These are phyloP conservation scores for Microvelia longipes DNA, from an alignment of 1,140 invertebrate species.

Conservation along the genomic window DNA sequence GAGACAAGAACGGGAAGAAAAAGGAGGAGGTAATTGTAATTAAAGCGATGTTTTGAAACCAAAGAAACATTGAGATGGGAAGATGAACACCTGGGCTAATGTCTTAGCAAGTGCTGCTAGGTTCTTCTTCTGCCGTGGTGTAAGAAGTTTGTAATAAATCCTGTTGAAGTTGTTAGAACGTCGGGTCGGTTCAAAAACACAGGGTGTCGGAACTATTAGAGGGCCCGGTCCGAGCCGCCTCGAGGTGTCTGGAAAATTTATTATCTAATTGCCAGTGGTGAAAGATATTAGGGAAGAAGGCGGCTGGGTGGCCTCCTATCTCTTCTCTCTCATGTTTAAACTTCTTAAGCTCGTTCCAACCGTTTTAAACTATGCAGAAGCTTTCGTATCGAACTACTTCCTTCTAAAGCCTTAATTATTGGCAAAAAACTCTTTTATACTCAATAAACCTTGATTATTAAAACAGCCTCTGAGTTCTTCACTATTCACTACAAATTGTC, in stretches of 20 bases:
- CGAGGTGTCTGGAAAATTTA: conserved; percentile 5
- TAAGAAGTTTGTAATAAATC: not conserved
- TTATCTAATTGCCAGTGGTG: conserved; percentile 4
- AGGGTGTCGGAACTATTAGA: not conserved
- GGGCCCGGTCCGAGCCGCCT: not conserved
- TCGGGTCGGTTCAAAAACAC: not conserved
- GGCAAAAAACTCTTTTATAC: too few relatives aligned
- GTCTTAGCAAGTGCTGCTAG: not conserved
- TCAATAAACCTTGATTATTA: too few relatives aligned
- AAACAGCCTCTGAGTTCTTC: too few relatives aligned
- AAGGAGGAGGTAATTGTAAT: not conserved
- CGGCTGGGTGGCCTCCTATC: not conserved
- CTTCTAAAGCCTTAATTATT: too few relatives aligned
- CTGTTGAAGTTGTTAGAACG: not conserved
- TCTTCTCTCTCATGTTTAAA: not conserved
- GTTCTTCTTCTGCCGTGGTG: not conserved
- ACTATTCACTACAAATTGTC: too few relatives aligned
- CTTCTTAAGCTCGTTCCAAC: not conserved
- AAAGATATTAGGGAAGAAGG: not conserved
- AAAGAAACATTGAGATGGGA: too few relatives aligned
- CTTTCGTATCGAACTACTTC: too few relatives aligned
- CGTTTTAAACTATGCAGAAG: too few relatives aligned
- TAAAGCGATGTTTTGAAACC: too few relatives aligned
- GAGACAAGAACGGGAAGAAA: not conserved
- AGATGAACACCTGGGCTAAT: not conserved